A percentile compares a stretch with the other conserved stretches of the same genome.
phyloP scores from a whole-genome alignment of 1,140 invertebrate species.

The Drosophila mayri region DNA sequence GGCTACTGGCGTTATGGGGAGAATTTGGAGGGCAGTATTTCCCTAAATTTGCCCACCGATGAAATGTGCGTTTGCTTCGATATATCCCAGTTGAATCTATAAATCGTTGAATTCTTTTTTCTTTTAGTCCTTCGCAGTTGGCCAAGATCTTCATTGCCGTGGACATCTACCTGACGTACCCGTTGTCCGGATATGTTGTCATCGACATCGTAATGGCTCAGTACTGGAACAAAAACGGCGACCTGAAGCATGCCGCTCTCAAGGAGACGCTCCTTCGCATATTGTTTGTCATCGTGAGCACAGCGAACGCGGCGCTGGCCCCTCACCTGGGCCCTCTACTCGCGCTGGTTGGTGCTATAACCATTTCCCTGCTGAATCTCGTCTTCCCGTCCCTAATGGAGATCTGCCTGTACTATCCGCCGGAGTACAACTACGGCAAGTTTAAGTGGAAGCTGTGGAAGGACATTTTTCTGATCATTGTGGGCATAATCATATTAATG shows the following conservation, averaged over 20 bases:
- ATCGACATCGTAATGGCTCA: constrained; percentile 48
- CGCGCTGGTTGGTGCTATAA: constrained; percentile 45
- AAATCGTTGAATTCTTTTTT: background rate
- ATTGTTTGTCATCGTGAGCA: background rate
- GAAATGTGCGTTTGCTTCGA: constrained; percentile 27
- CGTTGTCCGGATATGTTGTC: constrained; percentile 50
- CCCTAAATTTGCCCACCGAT: constrained; percentile 39
- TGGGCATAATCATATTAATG: constrained; percentile 28
- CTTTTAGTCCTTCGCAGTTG: constrained; percentile 22
- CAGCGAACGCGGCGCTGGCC: constrained; percentile 34
- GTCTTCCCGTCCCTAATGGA: constrained; percentile 53
- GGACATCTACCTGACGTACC: constrained; percentile 46
- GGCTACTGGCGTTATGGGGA: constrained; percentile 55
- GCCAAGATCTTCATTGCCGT: constrained; percentile 23
- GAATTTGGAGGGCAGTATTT: constrained; percentile 5
- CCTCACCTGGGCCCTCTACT: constrained; percentile 58
- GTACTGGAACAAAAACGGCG: constrained; percentile 5
- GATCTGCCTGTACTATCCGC: constrained; percentile 40
- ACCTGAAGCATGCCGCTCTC: constrained; percentile 2
- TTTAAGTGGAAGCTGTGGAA: constrained; percentile 47
- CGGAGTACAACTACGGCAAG: constrained; percentile 39
- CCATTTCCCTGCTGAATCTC: constrained; percentile 58
- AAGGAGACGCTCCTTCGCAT: constrained; percentile 29
- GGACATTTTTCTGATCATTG: constrained; percentile 24
- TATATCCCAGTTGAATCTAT: no score